Conservation (phyloP, 2,888 invertebrate species). For the Crioceris asparagi region DNA sequence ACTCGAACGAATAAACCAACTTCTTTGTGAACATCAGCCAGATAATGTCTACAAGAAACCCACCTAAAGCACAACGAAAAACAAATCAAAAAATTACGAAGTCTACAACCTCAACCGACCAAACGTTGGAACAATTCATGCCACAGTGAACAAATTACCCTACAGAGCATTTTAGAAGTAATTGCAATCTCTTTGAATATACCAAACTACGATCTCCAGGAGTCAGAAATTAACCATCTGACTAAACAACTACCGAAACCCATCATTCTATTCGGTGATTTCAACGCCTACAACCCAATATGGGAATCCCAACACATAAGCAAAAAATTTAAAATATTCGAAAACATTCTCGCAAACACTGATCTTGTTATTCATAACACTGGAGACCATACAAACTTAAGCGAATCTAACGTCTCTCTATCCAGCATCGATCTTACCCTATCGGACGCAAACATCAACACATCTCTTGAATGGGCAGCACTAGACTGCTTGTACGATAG, state of each 20-base stretch:
- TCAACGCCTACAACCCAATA: no score
- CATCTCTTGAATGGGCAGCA: no score
- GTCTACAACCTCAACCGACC: no score
- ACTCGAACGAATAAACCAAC: no score
- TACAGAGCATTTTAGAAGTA: conserved; percentile 11
- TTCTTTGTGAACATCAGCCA: no score
- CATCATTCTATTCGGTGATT: background rate
- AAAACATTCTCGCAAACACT: background rate
- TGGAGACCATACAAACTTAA: background rate
- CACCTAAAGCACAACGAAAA: no score
- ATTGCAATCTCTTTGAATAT: conserved; percentile 8
- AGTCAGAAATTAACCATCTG: background rate
- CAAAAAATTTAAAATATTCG: background rate
- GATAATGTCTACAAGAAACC: no score
- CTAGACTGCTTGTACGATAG: no score
- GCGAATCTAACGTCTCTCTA: background rate
- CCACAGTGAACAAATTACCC: conserved; percentile 6
- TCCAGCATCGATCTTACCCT: background rate
- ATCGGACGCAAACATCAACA: background rate
- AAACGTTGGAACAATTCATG: no score
- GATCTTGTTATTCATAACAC: background rate
- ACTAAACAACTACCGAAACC: background rate
- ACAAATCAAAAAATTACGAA: no score
- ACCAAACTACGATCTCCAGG: conserved; percentile 1
- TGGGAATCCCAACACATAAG: background rate